These are phyloP conservation scores for Dastarcus helophoroides DNA, from an alignment of 2,888 invertebrate genomes.

Conservation along the genomic window DNA sequence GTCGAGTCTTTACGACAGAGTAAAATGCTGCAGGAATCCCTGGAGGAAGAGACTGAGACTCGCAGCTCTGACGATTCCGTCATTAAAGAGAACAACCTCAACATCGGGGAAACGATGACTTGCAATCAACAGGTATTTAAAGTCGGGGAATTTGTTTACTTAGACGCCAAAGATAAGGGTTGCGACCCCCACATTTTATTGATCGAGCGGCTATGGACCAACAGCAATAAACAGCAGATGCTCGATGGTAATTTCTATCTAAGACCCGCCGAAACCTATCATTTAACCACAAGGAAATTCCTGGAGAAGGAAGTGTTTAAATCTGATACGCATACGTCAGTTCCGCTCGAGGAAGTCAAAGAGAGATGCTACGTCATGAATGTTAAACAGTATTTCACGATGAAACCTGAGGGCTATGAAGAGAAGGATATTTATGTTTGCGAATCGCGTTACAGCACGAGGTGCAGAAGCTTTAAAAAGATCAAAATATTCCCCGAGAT, in stretches of 20 bases:
- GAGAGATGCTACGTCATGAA: slow-evolving; percentile 90
- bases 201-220: slow-evolving; percentile 74
- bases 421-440: slow-evolving; percentile 96
- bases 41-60: slow-evolving; percentile 61
- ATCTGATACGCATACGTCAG: slow-evolving; percentile 76
- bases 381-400: slow-evolving; percentile 88
- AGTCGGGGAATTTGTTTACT: slow-evolving; percentile 88
- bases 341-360: slow-evolving; percentile 72
- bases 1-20: slow-evolving; percentile 66
- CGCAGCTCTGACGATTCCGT: slow-evolving; percentile 40
- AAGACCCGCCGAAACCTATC: slow-evolving; percentile 92
- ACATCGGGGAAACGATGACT: slow-evolving; percentile 48
- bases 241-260: slow-evolving; percentile 85
- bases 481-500: slow-evolving; percentile 69
- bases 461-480: slow-evolving; percentile 82
- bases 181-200: slow-evolving; percentile 70
- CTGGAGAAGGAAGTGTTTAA: slow-evolving; percentile 94
- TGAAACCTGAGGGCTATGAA: slow-evolving; percentile 71
- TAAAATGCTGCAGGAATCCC: slow-evolving; percentile 64
- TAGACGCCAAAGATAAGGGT: slow-evolving; percentile 54
- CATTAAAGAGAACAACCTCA: slow-evolving; percentile 26
- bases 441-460: slow-evolving; percentile 86
- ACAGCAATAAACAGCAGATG: slow-evolving; percentile 71
- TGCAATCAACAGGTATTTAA: slow-evolving; percentile 66
- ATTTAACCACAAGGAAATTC: slow-evolving; percentile 89